Conservation (phyloP, 2,888 invertebrate species). For the Argyra leucocephala region DNA sequence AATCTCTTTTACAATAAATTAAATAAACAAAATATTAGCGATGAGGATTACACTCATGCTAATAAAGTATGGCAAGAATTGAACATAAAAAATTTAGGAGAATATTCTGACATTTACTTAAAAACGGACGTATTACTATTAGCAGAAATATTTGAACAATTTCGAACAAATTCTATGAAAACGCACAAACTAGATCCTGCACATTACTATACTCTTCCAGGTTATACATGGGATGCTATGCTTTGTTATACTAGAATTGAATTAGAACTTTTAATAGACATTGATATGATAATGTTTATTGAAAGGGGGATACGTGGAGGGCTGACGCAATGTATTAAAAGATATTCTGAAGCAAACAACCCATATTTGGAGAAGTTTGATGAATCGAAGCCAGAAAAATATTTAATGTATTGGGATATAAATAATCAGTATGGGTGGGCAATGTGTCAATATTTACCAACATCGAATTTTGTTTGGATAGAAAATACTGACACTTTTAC, state of each 20-base stretch:
- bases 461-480: conserved; percentile 7
- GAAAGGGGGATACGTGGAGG: background rate
- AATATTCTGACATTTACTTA: conserved; percentile 30
- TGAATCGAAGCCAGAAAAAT: background rate
- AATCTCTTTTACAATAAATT: conserved; percentile 25
- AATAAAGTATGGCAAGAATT: conserved; percentile 27
- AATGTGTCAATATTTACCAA: conserved; percentile 13
- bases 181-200: conserved; percentile 13
- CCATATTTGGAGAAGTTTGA: background rate
- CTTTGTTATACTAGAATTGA: conserved; percentile 23
- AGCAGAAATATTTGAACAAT: conserved; percentile 25
- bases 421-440: conserved; percentile 16
- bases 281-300: background rate
- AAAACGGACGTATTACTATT: conserved; percentile 34
- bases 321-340: background rate
- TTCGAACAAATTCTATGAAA: conserved; percentile 7
- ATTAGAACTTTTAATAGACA: conserved; percentile 12
- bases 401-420: background rate
- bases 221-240: conserved; percentile 14
- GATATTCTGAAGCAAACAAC: conserved; percentile 7
- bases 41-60: conserved; percentile 26
- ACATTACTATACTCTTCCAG: conserved; percentile 15
- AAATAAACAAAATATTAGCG: conserved; percentile 17
- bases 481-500: too few species aligned
- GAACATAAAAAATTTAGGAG: conserved; percentile 24